These are phyloP conservation scores for Gephyroberyx darwinii DNA, from an alignment of 2,797 vertebrate genomes.

Conservation along the genomic window DNA sequence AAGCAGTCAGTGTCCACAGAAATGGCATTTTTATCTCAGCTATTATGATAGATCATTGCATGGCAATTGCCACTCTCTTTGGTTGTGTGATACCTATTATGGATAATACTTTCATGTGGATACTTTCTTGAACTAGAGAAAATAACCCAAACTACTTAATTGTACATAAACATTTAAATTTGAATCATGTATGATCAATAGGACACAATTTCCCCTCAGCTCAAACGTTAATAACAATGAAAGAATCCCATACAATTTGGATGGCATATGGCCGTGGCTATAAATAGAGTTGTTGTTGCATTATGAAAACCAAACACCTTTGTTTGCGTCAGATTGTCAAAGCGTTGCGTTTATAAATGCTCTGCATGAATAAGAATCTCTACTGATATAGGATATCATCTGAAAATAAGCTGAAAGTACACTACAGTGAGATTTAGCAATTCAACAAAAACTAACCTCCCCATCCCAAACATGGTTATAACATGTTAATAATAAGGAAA, in stretches of 20 bases:
- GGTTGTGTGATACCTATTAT: conserved; percentile 17
- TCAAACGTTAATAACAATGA: conserved; percentile 52
- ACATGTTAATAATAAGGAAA: neutral
- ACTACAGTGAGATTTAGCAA: conserved; percentile 27
- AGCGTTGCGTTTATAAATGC: conserved; percentile 70
- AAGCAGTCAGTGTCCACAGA: neutral
- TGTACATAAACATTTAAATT: too few relatives aligned
- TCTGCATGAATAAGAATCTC: conserved; percentile 59
- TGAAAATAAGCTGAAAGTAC: conserved; percentile 58
- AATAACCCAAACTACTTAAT: too few relatives aligned
- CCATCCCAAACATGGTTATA: conserved; percentile 21
- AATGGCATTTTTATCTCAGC: conserved; percentile 20
- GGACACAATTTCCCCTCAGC: conserved; percentile 25
- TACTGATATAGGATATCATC: conserved; percentile 31
- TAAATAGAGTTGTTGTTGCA: conserved; percentile 12
- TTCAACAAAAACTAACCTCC: conserved; percentile 26
- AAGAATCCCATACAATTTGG: conserved; percentile 35
- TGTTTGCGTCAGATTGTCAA: conserved; percentile 73
- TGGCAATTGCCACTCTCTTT: conserved; percentile 15
- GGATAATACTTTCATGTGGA: conserved; percentile 31
- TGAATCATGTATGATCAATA: conserved; percentile 7
- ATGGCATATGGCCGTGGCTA: conserved; percentile 1
- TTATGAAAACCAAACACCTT: conserved; percentile 8
- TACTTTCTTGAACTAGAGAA: neutral
- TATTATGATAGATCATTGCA: conserved; percentile 1